Conservation (phyloP, 2,113 vertebrate species). For the Chloroceryle aenea region DNA sequence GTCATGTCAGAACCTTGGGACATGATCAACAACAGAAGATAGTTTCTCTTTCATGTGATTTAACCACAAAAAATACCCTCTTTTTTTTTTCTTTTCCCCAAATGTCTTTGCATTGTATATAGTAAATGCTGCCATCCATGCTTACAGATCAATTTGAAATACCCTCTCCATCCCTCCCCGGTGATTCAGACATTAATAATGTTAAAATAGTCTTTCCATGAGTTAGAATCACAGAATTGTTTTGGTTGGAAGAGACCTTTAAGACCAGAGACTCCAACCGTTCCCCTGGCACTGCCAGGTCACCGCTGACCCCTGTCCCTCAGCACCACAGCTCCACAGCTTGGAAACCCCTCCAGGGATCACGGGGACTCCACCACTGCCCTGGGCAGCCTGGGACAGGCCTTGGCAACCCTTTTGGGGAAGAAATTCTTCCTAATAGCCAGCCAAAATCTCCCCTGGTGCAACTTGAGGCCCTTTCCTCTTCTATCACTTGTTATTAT, state of each 20-base stretch:
- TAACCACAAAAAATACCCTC: not conserved
- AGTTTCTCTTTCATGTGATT: not conserved
- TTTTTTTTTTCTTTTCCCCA: not conserved
- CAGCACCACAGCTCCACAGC: not conserved
- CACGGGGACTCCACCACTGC: not conserved
- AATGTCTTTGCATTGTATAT: not conserved
- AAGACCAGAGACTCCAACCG: not conserved
- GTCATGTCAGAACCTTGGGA: not conserved
- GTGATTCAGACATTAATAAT: not conserved
- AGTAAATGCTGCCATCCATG: not conserved
- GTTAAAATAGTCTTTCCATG: not conserved
- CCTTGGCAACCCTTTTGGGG: not conserved
- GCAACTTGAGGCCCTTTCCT: not conserved
- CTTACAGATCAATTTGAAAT: not conserved
- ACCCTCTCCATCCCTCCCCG: accelerated
- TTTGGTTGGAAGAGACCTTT: not conserved
- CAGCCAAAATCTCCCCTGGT: not conserved
- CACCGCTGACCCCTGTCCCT: not conserved
- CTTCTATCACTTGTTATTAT: not conserved
- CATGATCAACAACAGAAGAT: not conserved
- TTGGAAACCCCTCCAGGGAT: not conserved
- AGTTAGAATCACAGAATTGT: not conserved
- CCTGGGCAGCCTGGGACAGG: too few relatives aligned
- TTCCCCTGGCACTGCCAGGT: not conserved
- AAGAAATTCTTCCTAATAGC: not conserved